phyloP scores from a whole-genome alignment of 2,888 invertebrate genomes.

The Erannis defoliaria region DNA sequence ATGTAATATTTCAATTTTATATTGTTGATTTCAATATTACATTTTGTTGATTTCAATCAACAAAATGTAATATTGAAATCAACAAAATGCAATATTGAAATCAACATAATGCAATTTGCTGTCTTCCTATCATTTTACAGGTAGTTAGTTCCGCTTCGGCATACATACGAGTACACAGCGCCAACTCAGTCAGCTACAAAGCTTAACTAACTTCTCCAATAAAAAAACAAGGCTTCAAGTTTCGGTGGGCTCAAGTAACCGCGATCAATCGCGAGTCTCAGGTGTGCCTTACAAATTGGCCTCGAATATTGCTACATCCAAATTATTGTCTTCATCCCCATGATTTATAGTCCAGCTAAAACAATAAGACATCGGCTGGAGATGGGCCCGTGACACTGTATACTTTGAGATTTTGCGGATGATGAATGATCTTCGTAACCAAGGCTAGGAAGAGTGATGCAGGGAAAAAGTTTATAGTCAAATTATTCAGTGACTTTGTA shows the following conservation, averaged over 20 bases:
- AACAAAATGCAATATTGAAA: too few species aligned
- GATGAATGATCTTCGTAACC: slow-evolving; percentile 8
- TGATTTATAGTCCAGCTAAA: slow-evolving; percentile 60
- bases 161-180: not conserved
- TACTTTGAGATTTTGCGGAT: slow-evolving; percentile 10
- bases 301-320: slow-evolving; percentile 64
- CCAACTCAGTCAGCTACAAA: not conserved
- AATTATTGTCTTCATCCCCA: slow-evolving; percentile 63
- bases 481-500: slow-evolving; percentile 12
- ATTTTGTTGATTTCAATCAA: too few species aligned
- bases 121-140: too few species aligned
- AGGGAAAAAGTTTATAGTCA: slow-evolving; percentile 11
- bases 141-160: too few species aligned
- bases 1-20: too few species aligned
- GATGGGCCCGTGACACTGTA: slow-evolving; percentile 5
- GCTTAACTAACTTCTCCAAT: slow-evolving; percentile 13
- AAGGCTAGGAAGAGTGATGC: slow-evolving; percentile 8
- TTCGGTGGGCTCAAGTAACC: slow-evolving; percentile 42
- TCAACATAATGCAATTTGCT: too few species aligned
- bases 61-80: too few species aligned
- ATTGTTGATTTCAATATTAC: too few species aligned
- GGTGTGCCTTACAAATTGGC: slow-evolving; percentile 67
- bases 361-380: slow-evolving; percentile 23
- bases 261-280: slow-evolving; percentile 53
- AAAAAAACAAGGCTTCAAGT: slow-evolving; percentile 25